Evolutionary conservation across 64 coral and sea anemone species (phyloP).

Genomic region (Actinia tenebrosa): DNA sequence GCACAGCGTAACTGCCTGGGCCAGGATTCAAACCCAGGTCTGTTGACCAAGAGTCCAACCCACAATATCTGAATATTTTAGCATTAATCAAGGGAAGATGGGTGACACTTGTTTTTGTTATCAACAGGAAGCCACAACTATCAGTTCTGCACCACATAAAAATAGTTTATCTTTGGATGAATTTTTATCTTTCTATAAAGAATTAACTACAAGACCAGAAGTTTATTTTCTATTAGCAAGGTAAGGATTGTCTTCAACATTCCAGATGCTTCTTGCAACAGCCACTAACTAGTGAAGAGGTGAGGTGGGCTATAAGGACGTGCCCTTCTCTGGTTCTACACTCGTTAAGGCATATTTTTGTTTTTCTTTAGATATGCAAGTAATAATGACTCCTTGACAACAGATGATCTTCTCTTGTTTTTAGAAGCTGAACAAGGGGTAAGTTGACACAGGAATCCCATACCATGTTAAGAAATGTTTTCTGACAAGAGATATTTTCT

Average conservation of each 20-base stretch:
- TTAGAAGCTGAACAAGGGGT: conserved; percentile 96
- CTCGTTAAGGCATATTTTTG: neutral
- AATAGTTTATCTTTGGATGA: conserved; percentile 90
- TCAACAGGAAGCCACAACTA: conserved; percentile 74
- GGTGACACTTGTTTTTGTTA: neutral
- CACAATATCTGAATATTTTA: too few relatives aligned
- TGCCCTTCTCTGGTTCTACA: too few relatives aligned
- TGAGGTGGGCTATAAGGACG: too few relatives aligned
- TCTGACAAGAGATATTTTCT: neutral
- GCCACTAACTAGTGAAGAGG: too few relatives aligned
- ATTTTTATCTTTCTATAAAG: conserved; percentile 96
- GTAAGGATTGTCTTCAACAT: conserved; percentile 22
- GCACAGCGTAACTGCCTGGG: too few relatives aligned
- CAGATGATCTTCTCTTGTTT: conserved; percentile 92
- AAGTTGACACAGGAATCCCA: conserved; percentile 17
- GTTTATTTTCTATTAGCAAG: conserved; percentile 98
- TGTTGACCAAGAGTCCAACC: too few relatives aligned
- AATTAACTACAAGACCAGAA: conserved; percentile 95
- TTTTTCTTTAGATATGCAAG: conserved; percentile 81
- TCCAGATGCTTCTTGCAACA: too few relatives aligned
- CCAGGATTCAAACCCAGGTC: too few relatives aligned
- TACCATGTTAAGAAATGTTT: neutral
- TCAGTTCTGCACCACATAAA: conserved; percentile 77
- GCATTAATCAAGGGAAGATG: neutral
- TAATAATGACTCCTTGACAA: conserved; percentile 93